phyloP scores from a whole-genome alignment of 53 echinoderm and acorn worm species.

The Echinarachnius parma region DNA sequence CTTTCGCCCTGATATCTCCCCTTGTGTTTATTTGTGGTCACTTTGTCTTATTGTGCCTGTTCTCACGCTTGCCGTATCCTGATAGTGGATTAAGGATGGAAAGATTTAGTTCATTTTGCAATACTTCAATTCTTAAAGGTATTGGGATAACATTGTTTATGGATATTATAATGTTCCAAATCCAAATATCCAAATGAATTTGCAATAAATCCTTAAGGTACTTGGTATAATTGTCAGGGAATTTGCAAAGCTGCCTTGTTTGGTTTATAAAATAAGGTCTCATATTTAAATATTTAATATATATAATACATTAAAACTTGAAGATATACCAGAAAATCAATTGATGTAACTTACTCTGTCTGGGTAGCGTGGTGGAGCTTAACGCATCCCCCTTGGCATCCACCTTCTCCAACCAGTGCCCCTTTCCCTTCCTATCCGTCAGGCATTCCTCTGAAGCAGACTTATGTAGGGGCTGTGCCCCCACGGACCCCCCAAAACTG shows the following conservation, averaged over 20 bases:
- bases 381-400: background rate
- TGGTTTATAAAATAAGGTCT: background rate
- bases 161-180: background rate
- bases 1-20: too few relatives aligned
- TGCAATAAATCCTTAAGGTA: background rate
- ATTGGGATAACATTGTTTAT: too few relatives aligned
- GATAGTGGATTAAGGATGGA: too few relatives aligned
- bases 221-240: background rate
- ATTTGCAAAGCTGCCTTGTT: background rate
- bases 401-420: background rate
- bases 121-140: too few relatives aligned
- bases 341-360: constrained; percentile 33
- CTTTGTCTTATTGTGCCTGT: constrained; percentile 5
- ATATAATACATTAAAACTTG: too few relatives aligned
- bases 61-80: too few relatives aligned
- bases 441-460: constrained; percentile 27
- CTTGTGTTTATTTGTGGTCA: background rate
- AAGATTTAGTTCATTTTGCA: too few relatives aligned
- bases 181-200: background rate
- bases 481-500: constrained; percentile 9
- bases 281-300: background rate
- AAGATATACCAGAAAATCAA: too few relatives aligned
- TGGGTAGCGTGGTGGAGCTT: background rate
- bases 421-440: background rate
- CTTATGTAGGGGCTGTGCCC: background rate